phyloP scores from a whole-genome alignment of 2,888 invertebrate genomes.

The Falcaria lacertinaria region DNA sequence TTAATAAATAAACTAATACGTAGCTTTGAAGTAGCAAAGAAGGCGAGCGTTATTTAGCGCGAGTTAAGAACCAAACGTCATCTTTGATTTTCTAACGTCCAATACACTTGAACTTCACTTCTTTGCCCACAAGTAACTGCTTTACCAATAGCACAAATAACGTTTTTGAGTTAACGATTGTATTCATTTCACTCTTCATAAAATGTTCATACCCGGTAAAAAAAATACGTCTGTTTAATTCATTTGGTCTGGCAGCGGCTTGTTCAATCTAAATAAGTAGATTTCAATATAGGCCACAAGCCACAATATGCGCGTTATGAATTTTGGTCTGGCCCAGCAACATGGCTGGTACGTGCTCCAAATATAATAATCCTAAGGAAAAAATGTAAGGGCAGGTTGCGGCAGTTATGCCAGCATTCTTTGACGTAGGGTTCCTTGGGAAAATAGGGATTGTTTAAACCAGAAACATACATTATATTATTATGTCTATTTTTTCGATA shows the following conservation, averaged over 20 bases:
- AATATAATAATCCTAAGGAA: constrained; percentile 48
- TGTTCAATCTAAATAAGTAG: constrained; percentile 65
- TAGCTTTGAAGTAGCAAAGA: too few relatives aligned
- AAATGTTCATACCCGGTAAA: constrained; percentile 4
- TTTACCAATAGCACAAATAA: too few relatives aligned
- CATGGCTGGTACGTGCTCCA: constrained; percentile 49
- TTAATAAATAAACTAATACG: too few relatives aligned
- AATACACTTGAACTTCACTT: too few relatives aligned
- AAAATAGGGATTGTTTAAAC: too few relatives aligned
- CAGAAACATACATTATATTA: too few relatives aligned
- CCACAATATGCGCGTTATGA: constrained; percentile 60
- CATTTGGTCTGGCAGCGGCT: constrained; percentile 27
- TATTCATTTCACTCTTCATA: background rate
- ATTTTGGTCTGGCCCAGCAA: constrained; percentile 55
- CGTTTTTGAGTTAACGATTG: too few relatives aligned
- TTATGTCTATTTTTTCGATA: too few relatives aligned
- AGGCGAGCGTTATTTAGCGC: too few relatives aligned
- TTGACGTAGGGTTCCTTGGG: constrained; percentile 7
- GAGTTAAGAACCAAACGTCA: too few relatives aligned
- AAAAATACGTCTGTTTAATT: constrained; percentile 22
- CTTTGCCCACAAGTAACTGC: too few relatives aligned
- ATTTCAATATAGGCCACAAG: constrained; percentile 68
- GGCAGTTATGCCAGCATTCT: constrained; percentile 13
- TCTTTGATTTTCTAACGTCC: too few relatives aligned
- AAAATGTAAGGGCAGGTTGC: constrained; percentile 12